phyloP scores from a whole-genome alignment of 2,888 invertebrate genomes.

The Eupithecia inturbata region DNA sequence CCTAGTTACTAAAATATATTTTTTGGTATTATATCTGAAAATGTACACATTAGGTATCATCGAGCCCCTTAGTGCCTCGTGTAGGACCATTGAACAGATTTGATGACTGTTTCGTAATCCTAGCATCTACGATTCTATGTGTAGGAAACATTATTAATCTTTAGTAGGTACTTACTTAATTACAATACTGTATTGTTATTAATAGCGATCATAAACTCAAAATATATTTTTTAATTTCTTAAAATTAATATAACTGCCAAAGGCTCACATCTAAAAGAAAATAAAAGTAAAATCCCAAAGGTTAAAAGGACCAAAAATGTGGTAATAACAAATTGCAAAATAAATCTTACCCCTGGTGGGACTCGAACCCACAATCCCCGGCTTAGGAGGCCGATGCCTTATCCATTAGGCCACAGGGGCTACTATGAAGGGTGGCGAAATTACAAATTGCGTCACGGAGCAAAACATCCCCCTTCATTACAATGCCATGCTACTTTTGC shows the following conservation, averaged over 20 bases:
- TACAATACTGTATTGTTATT: background rate
- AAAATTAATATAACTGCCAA: background rate
- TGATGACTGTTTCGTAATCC: background rate
- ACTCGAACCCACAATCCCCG: conserved; percentile 91
- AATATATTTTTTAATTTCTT: too few species aligned
- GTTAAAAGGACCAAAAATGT: background rate
- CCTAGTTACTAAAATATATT: background rate
- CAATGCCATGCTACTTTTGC: background rate
- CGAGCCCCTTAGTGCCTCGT: background rate
- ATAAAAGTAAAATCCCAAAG: background rate
- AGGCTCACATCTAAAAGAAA: background rate
- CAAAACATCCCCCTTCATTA: background rate
- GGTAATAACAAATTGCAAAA: background rate
- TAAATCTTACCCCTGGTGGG: conserved; percentile 86
- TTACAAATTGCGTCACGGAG: conserved; percentile 7
- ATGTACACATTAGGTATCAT: too few species aligned
- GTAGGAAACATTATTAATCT: background rate
- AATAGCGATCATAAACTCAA: background rate
- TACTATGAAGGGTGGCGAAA: conserved; percentile 33
- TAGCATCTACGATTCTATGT: background rate
- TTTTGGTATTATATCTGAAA: too few species aligned
- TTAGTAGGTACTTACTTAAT: background rate
- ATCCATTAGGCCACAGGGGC: conserved; percentile 91
- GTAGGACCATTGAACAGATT: background rate
- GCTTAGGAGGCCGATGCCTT: conserved; percentile 91